These are phyloP conservation scores for Callionymus lyra DNA, from an alignment of 2,113 vertebrate genomes.

Conservation along the genomic window DNA sequence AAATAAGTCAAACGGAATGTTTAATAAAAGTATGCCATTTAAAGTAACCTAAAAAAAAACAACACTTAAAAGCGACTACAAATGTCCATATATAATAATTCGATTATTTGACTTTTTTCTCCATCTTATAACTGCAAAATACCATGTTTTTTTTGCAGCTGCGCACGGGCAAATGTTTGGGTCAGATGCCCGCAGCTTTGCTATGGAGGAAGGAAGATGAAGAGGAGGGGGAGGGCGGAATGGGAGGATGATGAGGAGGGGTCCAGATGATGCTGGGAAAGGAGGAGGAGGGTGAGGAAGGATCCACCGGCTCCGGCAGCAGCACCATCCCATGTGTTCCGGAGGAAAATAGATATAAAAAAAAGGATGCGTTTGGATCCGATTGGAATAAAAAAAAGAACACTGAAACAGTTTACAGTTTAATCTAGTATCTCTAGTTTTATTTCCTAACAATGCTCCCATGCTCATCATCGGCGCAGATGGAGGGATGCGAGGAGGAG, in stretches of 20 bases:
- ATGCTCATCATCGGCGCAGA: slow-evolving; percentile 53
- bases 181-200: too few relatives aligned
- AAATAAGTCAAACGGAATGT: too few relatives aligned
- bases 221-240: neutral
- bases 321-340: slow-evolving; percentile 27
- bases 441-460: slow-evolving; percentile 32
- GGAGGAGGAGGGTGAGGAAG: slow-evolving; percentile 20
- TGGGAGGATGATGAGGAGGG: slow-evolving; percentile 9
- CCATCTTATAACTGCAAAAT: too few relatives aligned
- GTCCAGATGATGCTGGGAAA: slow-evolving; percentile 34
- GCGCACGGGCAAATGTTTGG: too few relatives aligned
- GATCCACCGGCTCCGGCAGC: slow-evolving; percentile 18
- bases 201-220: neutral
- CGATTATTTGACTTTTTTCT: too few relatives aligned
- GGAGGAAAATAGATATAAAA: neutral
- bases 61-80: too few relatives aligned
- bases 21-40: too few relatives aligned
- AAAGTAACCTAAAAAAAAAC: too few relatives aligned
- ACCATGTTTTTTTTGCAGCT: too few relatives aligned
- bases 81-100: too few relatives aligned
- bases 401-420: neutral
- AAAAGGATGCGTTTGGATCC: neutral
- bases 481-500: slow-evolving; percentile 56
- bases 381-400: too few relatives aligned
- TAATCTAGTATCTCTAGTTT: neutral